phyloP scores from a whole-genome alignment of 2,797 vertebrate genomes.

The Otus scops region DNA sequence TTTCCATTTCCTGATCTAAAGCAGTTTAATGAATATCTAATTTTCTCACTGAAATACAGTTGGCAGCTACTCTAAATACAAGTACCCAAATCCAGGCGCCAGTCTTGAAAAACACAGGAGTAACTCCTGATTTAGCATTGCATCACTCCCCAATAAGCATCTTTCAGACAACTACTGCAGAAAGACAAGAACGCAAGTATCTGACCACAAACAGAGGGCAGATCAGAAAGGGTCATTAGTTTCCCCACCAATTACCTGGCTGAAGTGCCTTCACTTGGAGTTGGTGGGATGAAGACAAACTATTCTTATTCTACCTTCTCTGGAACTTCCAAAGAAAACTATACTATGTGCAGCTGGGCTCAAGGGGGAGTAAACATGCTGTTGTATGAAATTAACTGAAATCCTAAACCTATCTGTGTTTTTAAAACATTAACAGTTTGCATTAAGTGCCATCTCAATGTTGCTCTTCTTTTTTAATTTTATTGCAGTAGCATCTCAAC shows the following conservation, averaged over 20 bases:
- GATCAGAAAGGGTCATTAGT: neutral
- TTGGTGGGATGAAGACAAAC: neutral
- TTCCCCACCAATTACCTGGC: neutral
- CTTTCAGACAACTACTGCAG: neutral
- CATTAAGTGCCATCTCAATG: neutral
- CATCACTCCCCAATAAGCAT: neutral
- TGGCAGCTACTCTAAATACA: neutral
- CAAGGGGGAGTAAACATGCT: neutral
- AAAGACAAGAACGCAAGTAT: neutral
- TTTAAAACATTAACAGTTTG: neutral
- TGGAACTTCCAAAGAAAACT: neutral
- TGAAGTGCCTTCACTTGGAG: neutral
- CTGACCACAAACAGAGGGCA: neutral
- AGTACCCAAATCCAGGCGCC: accelerated
- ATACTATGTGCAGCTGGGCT: accelerated
- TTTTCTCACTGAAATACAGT: neutral
- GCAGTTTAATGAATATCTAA: neutral
- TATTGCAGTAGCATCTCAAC: neutral
- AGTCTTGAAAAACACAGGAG: neutral
- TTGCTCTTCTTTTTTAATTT: neutral
- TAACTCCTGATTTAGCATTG: neutral
- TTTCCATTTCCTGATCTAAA: neutral
- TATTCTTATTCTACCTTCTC: neutral
- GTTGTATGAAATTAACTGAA: neutral
- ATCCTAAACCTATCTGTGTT: neutral